Evolutionary conservation across 2,888 invertebrate species (phyloP).

Genomic region (Galerucella pusilla): DNA sequence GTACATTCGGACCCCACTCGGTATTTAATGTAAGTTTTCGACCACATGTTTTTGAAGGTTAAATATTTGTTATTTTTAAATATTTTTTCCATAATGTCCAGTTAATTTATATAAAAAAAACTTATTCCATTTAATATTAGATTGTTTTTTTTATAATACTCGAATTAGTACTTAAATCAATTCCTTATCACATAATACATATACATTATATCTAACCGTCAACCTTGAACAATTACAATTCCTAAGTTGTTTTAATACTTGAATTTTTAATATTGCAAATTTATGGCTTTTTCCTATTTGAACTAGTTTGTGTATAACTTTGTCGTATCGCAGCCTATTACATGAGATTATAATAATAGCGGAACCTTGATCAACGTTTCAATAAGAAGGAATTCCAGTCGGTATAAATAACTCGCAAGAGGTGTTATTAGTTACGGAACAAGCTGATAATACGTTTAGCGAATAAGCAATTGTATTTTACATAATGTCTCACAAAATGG

Average conservation of each 20-base stretch:
- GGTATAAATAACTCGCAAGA: constrained; percentile 15
- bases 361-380: constrained; percentile 29
- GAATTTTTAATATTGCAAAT: constrained; percentile 29
- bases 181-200: constrained; percentile 12
- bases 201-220: not conserved
- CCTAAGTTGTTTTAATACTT: constrained; percentile 21
- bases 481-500: no score
- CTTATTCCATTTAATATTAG: no score
- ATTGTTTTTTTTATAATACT: not conserved
- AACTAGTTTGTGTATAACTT: constrained; percentile 17
- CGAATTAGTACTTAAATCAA: constrained; percentile 5
- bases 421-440: not conserved
- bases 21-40: no score
- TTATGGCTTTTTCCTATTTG: constrained; percentile 27
- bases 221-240: constrained; percentile 27
- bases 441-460: not conserved
- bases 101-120: no score
- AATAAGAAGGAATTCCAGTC: constrained; percentile 29
- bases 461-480: no score
- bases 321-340: constrained; percentile 14
- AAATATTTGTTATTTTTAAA: no score
- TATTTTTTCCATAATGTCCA: no score
- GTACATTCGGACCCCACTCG: no score
- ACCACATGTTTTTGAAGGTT: no score
- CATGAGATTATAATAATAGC: constrained; percentile 30